Base-by-base conservation (phyloP, 2,888 invertebrate species). In the Bembecia ichneumoniformis region DNA sequence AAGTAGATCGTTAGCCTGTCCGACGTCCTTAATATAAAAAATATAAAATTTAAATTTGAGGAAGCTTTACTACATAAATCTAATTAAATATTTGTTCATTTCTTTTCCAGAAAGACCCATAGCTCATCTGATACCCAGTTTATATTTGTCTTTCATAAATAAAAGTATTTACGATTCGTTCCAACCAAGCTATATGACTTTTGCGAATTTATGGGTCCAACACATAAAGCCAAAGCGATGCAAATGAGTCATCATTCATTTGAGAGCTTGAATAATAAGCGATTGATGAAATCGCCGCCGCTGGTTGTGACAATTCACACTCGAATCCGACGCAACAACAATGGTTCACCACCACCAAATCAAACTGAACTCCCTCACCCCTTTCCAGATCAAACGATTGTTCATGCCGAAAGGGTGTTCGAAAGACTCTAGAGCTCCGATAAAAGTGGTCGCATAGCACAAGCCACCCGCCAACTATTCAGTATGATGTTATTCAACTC, bases 251-350 rank as follows among this genome's bases (percentile, higher is more conserved):
- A 68, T 75, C 64, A 68, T 62, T 66, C 68, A 75, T 77, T 76
- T 76, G 75, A 73, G 64, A 62, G 70, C 68, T 69, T 68, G 72
- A 78, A 75, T 78, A 80, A 80, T 79, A 81, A 74, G 74, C 73
- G 74, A 80, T 80, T 79, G 80, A 81, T 80, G 79, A 78, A 81
- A 78, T 77, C 78, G 66, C 67, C 61, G 60, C 55, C 62, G 53
- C 77, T 80, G 82, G 67, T 76, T 78, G 76, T 81, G 82, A 82
- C 82, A 81, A 82, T 81, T 80, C 79, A 75, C 79, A 80, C 79
- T 82, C 75, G 70, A 76, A 79, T 77, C 74, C 71, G 68, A 77
- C 70, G 73, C 66, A 71, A 71, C 69, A 74, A 81, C 82, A 82
- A 82, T 80, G 70, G 75, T 67, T 59, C 55, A 54, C 56, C 55